A percentile compares a stretch with the other conserved stretches of the same genome.
Conservation (phyloP, 2,797 vertebrate species). For the Petrocephalus schoutedeni region DNA sequence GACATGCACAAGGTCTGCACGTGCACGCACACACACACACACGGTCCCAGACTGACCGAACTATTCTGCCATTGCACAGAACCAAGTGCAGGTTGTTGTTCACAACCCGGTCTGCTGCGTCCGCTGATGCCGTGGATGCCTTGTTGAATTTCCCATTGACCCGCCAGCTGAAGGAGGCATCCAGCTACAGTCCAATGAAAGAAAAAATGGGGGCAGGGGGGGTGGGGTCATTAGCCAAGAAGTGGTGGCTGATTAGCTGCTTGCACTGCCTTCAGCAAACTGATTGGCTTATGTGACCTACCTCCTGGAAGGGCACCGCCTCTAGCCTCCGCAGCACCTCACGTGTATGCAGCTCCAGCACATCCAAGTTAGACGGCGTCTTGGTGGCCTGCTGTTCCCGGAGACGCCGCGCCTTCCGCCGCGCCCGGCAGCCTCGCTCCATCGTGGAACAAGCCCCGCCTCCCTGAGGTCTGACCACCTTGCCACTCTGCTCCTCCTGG, state of each 20-base stretch:
- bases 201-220: neutral
- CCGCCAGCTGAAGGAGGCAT: slow-evolving; percentile 69
- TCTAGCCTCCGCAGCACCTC: slow-evolving; percentile 90
- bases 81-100: slow-evolving; percentile 85
- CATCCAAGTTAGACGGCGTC: slow-evolving; percentile 84
- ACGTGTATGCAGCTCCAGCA: slow-evolving; percentile 87
- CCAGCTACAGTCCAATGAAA: slow-evolving; percentile 53
- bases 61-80: slow-evolving; percentile 89
- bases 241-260: neutral
- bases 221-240: neutral
- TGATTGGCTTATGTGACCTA: slow-evolving; percentile 45
- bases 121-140: slow-evolving; percentile 83
- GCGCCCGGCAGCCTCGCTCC: slow-evolving; percentile 75
- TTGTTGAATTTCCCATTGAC: slow-evolving; percentile 88
- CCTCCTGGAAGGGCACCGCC: slow-evolving; percentile 86
- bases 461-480: slow-evolving; percentile 91
- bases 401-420: slow-evolving; percentile 75
- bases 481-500: slow-evolving; percentile 77
- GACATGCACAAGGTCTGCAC: neutral
- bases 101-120: slow-evolving; percentile 72
- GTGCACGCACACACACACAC: neutral
- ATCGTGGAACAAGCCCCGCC: slow-evolving; percentile 70
- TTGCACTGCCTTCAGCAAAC: neutral
- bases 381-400: slow-evolving; percentile 75
- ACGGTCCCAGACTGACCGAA: slow-evolving; percentile 66